phyloP scores from a whole-genome alignment of 2,113 vertebrate genomes.

The Caloenas nicobarica region DNA sequence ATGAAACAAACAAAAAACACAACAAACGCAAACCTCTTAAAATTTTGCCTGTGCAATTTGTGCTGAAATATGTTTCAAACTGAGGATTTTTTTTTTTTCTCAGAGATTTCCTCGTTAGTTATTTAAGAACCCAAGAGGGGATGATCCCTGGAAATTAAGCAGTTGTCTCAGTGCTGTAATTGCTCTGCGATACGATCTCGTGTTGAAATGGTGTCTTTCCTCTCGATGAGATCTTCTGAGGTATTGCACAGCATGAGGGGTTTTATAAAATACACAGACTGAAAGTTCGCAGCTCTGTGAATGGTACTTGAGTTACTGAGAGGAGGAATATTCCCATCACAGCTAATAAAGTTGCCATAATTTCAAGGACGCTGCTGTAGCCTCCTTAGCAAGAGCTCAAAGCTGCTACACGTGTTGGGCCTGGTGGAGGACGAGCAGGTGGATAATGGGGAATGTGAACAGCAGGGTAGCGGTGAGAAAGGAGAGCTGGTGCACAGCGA shows the following conservation, averaged over 20 bases:
- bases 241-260: not conserved
- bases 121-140: not conserved
- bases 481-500: not conserved
- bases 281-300: not conserved
- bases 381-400: not conserved
- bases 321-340: not conserved
- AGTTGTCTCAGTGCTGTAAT: slow-evolving; percentile 14
- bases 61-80: not conserved
- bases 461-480: not conserved
- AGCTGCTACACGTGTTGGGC: not conserved
- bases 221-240: not conserved
- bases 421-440: not conserved
- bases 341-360: not conserved
- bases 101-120: not conserved
- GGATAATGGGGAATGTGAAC: not conserved
- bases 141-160: not conserved
- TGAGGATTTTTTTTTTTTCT: not conserved
- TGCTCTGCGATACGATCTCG: not conserved
- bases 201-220: slow-evolving; percentile 23
- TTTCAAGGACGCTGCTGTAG: not conserved
- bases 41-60: not conserved
- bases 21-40: not conserved
- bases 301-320: not conserved
- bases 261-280: not conserved
- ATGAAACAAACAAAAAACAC: too few species aligned